A percentile compares a stretch with the other conserved stretches of the same genome.
Conservation (phyloP, 2,113 vertebrate species). For the Leucoraja erinaceus region DNA sequence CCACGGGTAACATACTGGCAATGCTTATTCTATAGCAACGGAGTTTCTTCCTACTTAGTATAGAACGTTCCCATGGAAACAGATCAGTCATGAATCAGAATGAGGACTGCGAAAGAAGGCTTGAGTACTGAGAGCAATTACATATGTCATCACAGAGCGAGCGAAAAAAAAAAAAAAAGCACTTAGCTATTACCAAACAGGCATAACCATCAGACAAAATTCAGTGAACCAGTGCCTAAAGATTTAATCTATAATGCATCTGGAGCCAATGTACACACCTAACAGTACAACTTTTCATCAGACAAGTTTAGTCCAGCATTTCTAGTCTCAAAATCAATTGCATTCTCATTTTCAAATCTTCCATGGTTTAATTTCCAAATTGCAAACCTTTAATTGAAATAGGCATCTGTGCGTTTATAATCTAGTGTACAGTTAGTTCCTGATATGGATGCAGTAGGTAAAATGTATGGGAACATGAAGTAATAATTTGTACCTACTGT, state of each 20-base stretch:
- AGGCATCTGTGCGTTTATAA: not conserved
- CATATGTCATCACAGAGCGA: constrained; percentile 58
- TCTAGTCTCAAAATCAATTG: not conserved
- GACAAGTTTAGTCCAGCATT: not conserved
- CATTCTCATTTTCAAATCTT: not conserved
- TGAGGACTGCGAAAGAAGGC: constrained; percentile 71
- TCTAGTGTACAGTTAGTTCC: not conserved
- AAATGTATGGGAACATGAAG: not conserved
- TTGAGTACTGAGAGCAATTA: constrained; percentile 65
- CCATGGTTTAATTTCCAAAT: not conserved
- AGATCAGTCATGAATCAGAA: constrained; percentile 86
- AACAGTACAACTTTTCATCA: not conserved
- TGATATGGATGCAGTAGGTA: not conserved
- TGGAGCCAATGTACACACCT: not conserved
- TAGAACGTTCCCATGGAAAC: constrained; percentile 81
- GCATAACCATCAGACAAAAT: constrained; percentile 45
- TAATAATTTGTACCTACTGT: not conserved
- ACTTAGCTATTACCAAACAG: constrained; percentile 51
- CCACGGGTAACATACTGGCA: constrained; percentile 54
- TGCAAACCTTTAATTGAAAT: not conserved
- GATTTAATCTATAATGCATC: not conserved
- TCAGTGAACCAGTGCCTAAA: not conserved
- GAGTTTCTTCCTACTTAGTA: constrained; percentile 55
- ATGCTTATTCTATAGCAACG: constrained; percentile 63
- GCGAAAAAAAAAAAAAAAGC: constrained; percentile 54